phyloP scores from a whole-genome alignment of 2,797 vertebrate genomes.

The Myripristis jacobus region DNA sequence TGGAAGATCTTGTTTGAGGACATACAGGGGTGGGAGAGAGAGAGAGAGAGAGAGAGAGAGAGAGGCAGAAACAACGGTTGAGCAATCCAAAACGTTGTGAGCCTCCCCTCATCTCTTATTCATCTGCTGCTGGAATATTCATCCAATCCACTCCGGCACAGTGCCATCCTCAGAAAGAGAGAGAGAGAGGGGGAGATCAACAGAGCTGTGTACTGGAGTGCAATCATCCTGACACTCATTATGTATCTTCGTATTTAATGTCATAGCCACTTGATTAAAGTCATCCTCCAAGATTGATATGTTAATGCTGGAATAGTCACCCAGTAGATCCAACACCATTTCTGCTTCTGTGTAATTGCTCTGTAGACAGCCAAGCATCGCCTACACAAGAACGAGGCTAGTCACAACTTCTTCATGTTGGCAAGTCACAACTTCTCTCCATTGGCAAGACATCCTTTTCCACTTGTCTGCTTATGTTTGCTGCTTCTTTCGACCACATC shows the following conservation, averaged over 20 bases:
- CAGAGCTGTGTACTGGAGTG: conserved; percentile 37
- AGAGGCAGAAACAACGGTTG: conserved; percentile 55
- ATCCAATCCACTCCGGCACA: conserved; percentile 53
- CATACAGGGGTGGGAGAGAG: conserved; percentile 36
- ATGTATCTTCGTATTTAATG: conserved; percentile 30
- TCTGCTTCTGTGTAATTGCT: not conserved
- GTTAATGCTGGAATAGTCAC: not conserved
- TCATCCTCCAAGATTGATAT: conserved; percentile 6
- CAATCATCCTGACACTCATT: conserved; percentile 44
- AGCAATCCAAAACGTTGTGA: conserved; percentile 59
- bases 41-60: no score
- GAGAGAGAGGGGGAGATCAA: conserved; percentile 46
- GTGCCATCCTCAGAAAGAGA: conserved; percentile 38
- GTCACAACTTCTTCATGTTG: not conserved
- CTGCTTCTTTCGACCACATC: conserved; percentile 35
- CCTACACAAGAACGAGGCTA: no score
- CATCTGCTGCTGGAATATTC: conserved; percentile 72
- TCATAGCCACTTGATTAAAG: conserved; percentile 35
- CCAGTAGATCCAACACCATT: not conserved
- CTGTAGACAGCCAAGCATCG: not conserved
- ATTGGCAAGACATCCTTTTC: conserved; percentile 1
- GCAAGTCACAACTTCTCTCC: no score
- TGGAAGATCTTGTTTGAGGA: conserved; percentile 46
- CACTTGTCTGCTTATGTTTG: conserved; percentile 39
- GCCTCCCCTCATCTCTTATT: conserved; percentile 75